Evolutionary conservation across 1,140 invertebrate species (phyloP).

Genomic region (Thaumatotibia leucotreta): DNA sequence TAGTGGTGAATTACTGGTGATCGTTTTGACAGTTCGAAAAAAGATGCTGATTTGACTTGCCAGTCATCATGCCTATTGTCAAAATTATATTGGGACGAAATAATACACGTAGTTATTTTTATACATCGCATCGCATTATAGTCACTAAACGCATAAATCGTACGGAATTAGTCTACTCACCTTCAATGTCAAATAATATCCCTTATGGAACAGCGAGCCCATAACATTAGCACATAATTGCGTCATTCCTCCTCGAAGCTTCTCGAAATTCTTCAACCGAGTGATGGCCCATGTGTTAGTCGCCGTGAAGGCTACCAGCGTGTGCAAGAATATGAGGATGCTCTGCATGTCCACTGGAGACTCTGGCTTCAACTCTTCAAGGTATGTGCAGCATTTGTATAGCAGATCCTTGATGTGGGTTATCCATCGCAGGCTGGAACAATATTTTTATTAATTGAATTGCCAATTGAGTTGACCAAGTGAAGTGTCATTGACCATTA

Average conservation of each 20-base stretch:
- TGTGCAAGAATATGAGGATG: constrained; percentile 88
- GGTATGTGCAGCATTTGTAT: constrained; percentile 85
- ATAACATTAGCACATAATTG: constrained; percentile 95
- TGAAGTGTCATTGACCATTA: neutral
- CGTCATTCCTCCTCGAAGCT: constrained; percentile 88
- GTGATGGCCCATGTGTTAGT: constrained; percentile 91
- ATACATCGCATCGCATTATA: too few relatives aligned
- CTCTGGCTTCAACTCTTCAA: constrained; percentile 85
- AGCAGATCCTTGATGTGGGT: constrained; percentile 90
- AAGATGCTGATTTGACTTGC: too few relatives aligned
- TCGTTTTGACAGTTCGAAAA: too few relatives aligned
- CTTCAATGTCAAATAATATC: constrained; percentile 90
- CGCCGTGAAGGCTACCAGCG: constrained; percentile 92
- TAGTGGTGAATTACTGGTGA: too few relatives aligned
- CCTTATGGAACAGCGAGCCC: constrained; percentile 90
- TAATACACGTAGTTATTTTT: too few relatives aligned
- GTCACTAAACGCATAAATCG: too few relatives aligned
- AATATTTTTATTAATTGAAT: constrained; percentile 1
- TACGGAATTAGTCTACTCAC: too few relatives aligned
- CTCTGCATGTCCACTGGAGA: constrained; percentile 81
- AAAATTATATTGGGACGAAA: too few relatives aligned
- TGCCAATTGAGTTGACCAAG: neutral
- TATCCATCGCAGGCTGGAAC: constrained; percentile 86
- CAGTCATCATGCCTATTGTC: too few relatives aligned
- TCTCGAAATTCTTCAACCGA: constrained; percentile 84